Evolutionary conservation across 2,113 vertebrate species (phyloP).

Genomic region (Aramus guarauna): DNA sequence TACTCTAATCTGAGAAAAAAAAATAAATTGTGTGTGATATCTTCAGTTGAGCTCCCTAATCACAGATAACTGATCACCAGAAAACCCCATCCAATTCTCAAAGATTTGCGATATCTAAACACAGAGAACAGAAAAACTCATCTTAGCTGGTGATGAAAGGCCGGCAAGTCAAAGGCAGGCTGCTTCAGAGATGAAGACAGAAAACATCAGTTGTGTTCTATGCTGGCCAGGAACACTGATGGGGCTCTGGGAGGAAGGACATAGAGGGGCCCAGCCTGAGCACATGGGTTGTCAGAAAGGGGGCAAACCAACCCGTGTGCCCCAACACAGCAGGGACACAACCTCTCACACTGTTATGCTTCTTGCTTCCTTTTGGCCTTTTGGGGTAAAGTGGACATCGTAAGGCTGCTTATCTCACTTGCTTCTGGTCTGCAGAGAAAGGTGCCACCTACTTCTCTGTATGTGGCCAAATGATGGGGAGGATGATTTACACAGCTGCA

Average conservation of each 20-base stretch:
- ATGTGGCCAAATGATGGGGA: background rate
- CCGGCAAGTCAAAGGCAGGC: background rate
- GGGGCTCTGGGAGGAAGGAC: background rate
- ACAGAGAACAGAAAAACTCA: background rate
- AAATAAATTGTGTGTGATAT: background rate
- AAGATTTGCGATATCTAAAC: background rate
- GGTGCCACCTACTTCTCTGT: background rate
- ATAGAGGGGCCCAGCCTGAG: background rate
- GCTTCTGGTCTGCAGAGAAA: background rate
- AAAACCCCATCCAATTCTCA: background rate
- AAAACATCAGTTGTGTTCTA: background rate
- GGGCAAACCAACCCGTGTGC: fast-evolving
- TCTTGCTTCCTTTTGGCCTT: background rate
- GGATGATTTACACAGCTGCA: background rate
- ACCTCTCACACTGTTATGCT: background rate
- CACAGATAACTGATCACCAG: background rate
- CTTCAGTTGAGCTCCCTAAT: background rate
- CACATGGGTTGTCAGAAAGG: background rate
- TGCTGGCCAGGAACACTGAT: background rate
- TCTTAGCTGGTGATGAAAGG: background rate
- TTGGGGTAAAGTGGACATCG: background rate
- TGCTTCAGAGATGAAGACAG: background rate
- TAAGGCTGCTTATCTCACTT: background rate
- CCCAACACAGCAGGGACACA: background rate
- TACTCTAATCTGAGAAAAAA: background rate